These are phyloP conservation scores for Lophotis ruficrista DNA, from an alignment of 2,113 vertebrate species.

Conservation along the genomic window DNA sequence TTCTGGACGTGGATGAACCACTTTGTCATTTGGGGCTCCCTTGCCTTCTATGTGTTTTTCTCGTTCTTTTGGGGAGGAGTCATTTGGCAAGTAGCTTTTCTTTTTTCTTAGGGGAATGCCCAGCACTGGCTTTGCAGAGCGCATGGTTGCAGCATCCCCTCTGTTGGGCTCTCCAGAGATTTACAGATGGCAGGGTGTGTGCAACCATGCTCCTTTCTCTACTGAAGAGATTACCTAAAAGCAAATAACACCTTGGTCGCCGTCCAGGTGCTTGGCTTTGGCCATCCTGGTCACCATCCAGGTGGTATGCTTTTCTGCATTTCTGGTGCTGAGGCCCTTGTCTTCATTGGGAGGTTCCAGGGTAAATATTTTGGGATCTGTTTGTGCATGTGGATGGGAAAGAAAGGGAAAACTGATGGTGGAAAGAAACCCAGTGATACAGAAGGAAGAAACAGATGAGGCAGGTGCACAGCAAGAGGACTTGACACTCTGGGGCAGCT, in stretches of 20 bases:
- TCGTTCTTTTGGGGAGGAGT: constrained; percentile 99
- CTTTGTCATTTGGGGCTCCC: constrained; percentile 97
- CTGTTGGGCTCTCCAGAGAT: accelerated
- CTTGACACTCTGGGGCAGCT: neutral
- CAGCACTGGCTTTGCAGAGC: accelerated
- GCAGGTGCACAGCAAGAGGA: neutral
- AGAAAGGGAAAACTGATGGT: neutral
- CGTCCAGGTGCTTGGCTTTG: no score
- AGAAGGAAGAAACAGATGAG: neutral
- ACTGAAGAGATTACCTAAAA: neutral
- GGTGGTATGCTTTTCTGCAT: neutral
- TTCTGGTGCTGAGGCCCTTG: neutral
- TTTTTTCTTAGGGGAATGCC: neutral
- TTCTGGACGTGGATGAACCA: constrained; percentile 99
- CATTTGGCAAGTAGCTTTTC: constrained; percentile 85
- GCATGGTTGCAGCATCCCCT: accelerated
- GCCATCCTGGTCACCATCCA: accelerated
- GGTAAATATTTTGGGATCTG: neutral
- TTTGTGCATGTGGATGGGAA: neutral
- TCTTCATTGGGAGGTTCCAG: neutral
- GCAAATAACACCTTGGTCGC: no score
- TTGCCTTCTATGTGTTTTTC: constrained; percentile 97
- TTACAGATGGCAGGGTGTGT: no score
- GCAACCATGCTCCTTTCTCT: neutral
- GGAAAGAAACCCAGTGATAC: neutral